Conservation (phyloP, 2,888 invertebrate species). For the Rhamphomyia laevipes region DNA sequence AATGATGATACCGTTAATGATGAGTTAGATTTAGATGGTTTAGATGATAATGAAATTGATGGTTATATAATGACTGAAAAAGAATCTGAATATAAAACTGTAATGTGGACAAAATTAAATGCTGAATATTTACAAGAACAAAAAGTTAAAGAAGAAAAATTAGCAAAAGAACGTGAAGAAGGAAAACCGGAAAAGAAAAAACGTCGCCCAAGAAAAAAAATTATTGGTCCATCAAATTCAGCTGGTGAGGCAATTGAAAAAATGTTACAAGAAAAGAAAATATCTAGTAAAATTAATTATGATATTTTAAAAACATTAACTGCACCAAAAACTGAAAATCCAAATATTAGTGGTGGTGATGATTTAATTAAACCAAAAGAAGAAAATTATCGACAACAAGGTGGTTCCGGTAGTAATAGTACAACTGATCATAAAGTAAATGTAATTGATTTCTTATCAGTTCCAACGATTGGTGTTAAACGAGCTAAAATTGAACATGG, state of each 20-base stretch:
- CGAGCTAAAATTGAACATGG: constrained; percentile 7
- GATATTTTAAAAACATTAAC: constrained; percentile 78
- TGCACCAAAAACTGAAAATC: constrained; percentile 15
- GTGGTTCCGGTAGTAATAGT: constrained; percentile 4
- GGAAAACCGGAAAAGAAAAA: constrained; percentile 76
- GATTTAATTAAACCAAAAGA: not conserved
- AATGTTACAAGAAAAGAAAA: constrained; percentile 89
- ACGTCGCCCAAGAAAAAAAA: constrained; percentile 52
- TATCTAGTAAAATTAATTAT: constrained; percentile 95
- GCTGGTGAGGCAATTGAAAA: constrained; percentile 90
- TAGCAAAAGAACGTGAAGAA: constrained; percentile 71
- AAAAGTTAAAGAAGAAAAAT: constrained; percentile 72
- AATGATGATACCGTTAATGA: constrained; percentile 16
- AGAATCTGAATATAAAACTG: constrained; percentile 70
- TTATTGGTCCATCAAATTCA: constrained; percentile 52
- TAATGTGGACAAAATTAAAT: constrained; percentile 80
- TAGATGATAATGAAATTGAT: constrained; percentile 86
- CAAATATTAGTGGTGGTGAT: constrained; percentile 7
- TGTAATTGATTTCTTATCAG: not conserved
- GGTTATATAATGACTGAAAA: constrained; percentile 70
- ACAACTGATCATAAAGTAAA: constrained; percentile 4
- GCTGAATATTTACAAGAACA: constrained; percentile 75
- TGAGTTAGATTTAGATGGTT: constrained; percentile 57
- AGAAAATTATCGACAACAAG: constrained; percentile 9
- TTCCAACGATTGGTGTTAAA: not conserved